Conservation (phyloP, 2,113 vertebrate species). For the Nothocercus nigrocapillus region DNA sequence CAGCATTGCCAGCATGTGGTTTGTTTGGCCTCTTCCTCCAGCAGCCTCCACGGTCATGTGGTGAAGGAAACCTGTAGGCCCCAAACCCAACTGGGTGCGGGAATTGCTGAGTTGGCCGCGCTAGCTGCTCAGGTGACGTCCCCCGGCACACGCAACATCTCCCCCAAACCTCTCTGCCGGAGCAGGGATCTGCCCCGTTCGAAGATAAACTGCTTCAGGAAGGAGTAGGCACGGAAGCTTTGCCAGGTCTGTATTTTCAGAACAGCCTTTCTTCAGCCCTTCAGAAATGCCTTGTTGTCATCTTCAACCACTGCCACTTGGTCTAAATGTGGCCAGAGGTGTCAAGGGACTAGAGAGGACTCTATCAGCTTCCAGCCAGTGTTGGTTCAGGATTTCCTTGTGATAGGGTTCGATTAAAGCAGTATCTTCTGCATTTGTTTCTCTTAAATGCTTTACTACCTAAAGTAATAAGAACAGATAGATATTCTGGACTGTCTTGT, state of each 20-base stretch:
- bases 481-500: background rate
- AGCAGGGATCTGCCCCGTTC: background rate
- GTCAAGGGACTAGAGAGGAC: background rate
- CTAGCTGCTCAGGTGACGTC: background rate
- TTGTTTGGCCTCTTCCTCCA: background rate
- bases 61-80: background rate
- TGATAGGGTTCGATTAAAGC: background rate
- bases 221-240: accelerated
- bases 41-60: background rate
- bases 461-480: constrained; percentile 24
- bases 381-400: background rate
- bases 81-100: background rate
- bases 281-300: background rate
- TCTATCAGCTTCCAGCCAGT: accelerated
- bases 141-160: background rate
- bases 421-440: background rate
- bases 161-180: too few species aligned
- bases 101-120: background rate
- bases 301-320: background rate
- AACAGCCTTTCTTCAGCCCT: background rate
- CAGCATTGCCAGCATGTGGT: background rate
- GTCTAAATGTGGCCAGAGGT: background rate
- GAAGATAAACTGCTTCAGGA: background rate
- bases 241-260: background rate
- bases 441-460: background rate